Base-by-base conservation (phyloP, 2,888 invertebrate genomes). In the Baronia brevicornis region DNA sequence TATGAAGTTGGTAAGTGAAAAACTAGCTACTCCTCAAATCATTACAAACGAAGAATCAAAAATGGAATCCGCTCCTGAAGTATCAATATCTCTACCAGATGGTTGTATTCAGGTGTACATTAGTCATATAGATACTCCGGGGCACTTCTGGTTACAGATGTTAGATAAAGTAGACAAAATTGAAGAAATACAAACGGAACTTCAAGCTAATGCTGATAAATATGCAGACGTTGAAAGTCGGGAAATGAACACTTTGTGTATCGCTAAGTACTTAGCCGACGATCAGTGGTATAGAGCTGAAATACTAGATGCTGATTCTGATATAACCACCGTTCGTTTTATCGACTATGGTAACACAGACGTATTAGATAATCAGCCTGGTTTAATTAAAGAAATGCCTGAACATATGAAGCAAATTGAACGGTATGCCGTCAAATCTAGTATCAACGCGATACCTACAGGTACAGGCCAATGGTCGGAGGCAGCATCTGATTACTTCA, bases 211-310 rank as follows among this genome's bases (percentile, higher is more conserved):
- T 4, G 86, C 88, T 0, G 59, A 66, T 0, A 61, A 67, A 0
- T 84, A 88, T 57, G 60, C 84, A 0, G 82, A 87, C 18, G 62
- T 91, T 5, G 85, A 86, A 33, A 87, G 65, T 31, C 84, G 87
- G 1, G 87, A 88, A 24, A 77, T 88, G 33, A 90, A 90, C 4
- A 86, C 88, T 0, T 54, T 89, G 0, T 93, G 93, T 48, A 84
- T 90, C 26, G 96, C 96, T 0, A 90, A 91, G 54, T 97, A 94
- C 64, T 88, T 90, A 0, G 90, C 89, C 1, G 95, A 97, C 59
- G 90, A 91, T 20, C 87, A 88, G 42, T 98, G 98, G 97, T 98
- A 98, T 67, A 87, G 98, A 36, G 97, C 96, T 0, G 90, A 90
- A 58, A 91, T 98, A 4, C 87, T 96, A 20, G 95, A 94, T 59